Base-by-base conservation (phyloP, 1,140 invertebrate genomes). In the Drosophila murphyi region DNA sequence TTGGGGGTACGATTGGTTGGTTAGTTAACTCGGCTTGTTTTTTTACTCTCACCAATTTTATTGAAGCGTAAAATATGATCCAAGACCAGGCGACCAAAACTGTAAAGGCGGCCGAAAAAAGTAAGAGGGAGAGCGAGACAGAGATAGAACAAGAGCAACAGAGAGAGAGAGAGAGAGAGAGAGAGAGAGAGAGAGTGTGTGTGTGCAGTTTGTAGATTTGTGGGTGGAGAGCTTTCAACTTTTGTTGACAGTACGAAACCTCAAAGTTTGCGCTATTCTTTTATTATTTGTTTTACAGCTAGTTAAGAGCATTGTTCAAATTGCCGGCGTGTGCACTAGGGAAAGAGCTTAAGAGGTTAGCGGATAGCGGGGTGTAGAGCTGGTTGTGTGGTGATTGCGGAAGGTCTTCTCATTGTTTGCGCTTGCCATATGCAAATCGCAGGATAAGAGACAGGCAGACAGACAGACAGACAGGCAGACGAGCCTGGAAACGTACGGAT, bases 281-380 rank as follows among this genome's bases (percentile, higher is more conserved):
- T 89, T 89, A 89, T 88, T 88, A 88, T 88, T 88, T 88, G 85
- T 68, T 88, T 89, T 89, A 80, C 76, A 87, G 85, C 80, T 88
- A 88, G 85, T 88, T 88, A 89, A 75, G 80, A 72, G 74, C 74
- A 88, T 88, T 88, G 80, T 88, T 80, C 68, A 63, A 79, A 83
- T 72, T 77, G 76, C 72, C 59, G 54, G 62, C 68, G 59, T 77
- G 63, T 61, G 55, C 69, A 57, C 28, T 50, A 47, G 32, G 12
- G 7, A 59, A 32, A 41, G 59, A 5, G 5, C 20, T n/a, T n/a
- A 48, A 43, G 28, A 32, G 54, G 31, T 31, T 12, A 47, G 35
- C 12, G 34, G 41, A 47, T 32, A 28, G 5, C 0, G 55, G 55
- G 20, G 55, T 20, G 20, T 20, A 2, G 32, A 39, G 8, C 3